phyloP scores from a whole-genome alignment of 2,888 invertebrate species.

The Andricus quercusramuli region DNA sequence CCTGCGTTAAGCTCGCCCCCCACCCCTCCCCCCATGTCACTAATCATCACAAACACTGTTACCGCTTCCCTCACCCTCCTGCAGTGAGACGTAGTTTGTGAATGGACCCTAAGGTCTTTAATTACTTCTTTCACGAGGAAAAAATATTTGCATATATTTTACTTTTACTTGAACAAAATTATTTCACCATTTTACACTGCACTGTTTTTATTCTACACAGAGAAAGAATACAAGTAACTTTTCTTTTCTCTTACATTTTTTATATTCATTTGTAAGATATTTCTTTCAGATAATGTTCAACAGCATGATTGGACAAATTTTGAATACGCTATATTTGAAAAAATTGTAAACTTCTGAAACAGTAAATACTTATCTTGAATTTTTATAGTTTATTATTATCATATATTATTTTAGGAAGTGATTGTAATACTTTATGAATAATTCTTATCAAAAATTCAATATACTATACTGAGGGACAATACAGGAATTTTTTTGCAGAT shows the following conservation, averaged over 20 bases:
- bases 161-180: conserved; percentile 4
- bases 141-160: conserved; percentile 5
- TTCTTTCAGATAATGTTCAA: conserved; percentile 1
- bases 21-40: too few relatives aligned
- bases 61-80: too few relatives aligned
- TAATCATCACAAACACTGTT: too few relatives aligned
- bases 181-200: background rate
- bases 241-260: background rate
- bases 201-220: background rate
- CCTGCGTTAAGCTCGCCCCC: too few relatives aligned
- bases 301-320: conserved; percentile 16
- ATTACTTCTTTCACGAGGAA: background rate
- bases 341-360: background rate
- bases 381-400: background rate
- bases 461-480: background rate
- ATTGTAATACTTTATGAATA: background rate
- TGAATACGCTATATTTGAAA: background rate
- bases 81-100: too few relatives aligned
- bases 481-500: background rate
- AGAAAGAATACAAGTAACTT: background rate
- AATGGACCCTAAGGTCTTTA: background rate
- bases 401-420: background rate
- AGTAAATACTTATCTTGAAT: background rate
- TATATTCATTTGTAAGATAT: background rate
- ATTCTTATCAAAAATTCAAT: background rate